Base-by-base conservation (phyloP, 2,888 invertebrate genomes). In the Idaea biselata region DNA sequence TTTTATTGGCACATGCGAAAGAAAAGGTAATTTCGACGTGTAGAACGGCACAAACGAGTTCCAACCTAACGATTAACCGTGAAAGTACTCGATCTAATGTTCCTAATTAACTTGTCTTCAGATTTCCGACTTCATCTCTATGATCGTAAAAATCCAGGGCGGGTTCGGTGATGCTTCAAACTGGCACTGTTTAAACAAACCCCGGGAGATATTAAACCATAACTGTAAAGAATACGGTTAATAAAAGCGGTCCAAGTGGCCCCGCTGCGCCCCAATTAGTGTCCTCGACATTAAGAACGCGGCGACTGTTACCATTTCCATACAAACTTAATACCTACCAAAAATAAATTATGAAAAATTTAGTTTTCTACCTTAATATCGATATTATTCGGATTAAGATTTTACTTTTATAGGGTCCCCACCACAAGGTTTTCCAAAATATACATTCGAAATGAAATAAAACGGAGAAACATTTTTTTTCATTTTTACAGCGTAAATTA, bases 191-290 rank as follows among this genome's bases (percentile, higher is more conserved):
- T 44, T 44, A 44, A 44, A 44, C 44, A 44, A 44, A 44, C 44
- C 44, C 44, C 44, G 44, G 44, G 44, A 44, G 44, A 44, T 44
- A 44, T 44, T 44, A 44, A 44, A 44, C 44, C 44, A 44, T 44
- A 57, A 54, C 63, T 33, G 59, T 62, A 57, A 66, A 66, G 57
- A 60, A 62, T 33, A 59, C 25, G 6, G 44, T 64, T 62, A 63
- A 59, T 63, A 59, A 58, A 59, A 58, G 32, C 55, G 18, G 53
- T 32, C 44, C 44, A 44, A 44, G 57, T 58, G 18, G 32, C 62
- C 57, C 61, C 53, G 17, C 61, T 31, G 31, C 32, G 54, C 11
- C 62, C 68, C 63, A 68, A 66, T 68, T 68, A 68, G 64, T 58
- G 59, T 55, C 53, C 44, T 8, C 44, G 44, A 44, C 44, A 44